Percentiles rank a stretch among this genome's conserved stretches.
Conservation (phyloP, 2,797 vertebrate genomes). For the Acrocephalus scirpaceus region DNA sequence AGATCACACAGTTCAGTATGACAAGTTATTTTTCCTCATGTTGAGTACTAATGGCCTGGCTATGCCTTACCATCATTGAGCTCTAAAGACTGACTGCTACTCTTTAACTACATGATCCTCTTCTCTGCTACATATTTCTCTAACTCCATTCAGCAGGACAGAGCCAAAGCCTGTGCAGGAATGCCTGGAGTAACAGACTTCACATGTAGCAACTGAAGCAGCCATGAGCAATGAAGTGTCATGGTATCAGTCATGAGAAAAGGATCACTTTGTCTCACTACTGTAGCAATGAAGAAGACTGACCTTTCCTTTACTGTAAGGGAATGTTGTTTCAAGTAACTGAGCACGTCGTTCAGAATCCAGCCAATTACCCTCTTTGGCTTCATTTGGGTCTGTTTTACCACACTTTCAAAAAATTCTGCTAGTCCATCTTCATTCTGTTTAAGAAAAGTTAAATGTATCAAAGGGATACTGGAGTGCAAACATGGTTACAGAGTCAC, state of each 20-base stretch:
- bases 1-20: neutral
- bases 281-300: slow-evolving; percentile 49
- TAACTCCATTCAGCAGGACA: neutral
- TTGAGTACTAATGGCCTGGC: neutral
- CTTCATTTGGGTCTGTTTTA: slow-evolving; percentile 83
- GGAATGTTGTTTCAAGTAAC: slow-evolving; percentile 85
- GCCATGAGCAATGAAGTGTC: rapidly evolving
- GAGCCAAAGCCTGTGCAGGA: neutral
- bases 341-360: slow-evolving; percentile 89
- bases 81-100: neutral
- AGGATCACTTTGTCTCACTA: neutral
- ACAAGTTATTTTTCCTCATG: neutral
- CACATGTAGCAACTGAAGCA: neutral
- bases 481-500: neutral
- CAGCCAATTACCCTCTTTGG: slow-evolving; percentile 93
- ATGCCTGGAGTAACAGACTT: neutral
- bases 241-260: neutral
- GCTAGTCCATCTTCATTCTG: slow-evolving; percentile 93
- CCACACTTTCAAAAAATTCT: slow-evolving; percentile 90
- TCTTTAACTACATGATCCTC: neutral
- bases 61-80: neutral
- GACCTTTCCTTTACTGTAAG: slow-evolving; percentile 89
- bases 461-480: neutral
- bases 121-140: neutral
- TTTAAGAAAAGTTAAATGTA: slow-evolving; percentile 15